Evolutionary conservation across 1,140 invertebrate species (phyloP), one percentile per base, ranked within the genome.

Genomic region (Micrasema minimum): DNA sequence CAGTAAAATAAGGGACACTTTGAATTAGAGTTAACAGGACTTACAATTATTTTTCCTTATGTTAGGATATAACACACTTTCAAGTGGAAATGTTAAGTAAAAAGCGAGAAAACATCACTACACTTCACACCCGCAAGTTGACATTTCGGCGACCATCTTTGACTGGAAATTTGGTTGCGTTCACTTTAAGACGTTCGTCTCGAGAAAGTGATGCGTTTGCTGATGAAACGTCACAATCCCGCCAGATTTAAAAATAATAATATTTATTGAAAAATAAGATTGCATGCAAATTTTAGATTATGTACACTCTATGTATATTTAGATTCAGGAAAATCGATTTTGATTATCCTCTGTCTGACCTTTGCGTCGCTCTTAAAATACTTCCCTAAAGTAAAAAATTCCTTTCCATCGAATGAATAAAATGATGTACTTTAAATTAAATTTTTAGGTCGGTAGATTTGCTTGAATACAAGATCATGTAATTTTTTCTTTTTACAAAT

Each of bases 101-200:
- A 43, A 62, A 62, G 37, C 41, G 10, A 23, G 18, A 68, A 68
- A 68, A 68, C 66, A 68, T 68, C 66, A 68, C 66, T 37, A 11
- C 11, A 51, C 26, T 14, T 18, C 41, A 26, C 51, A 68, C 46
- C 46, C 14, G 37, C 50, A 41, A 57, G 18, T 23, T 68, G 66
- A 68, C 66, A 57, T 68, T 57, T 68, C 31, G 41, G 66, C 46
- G 2, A 68, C 66, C 66, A 68, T 68, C 66, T 68, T 68, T 68
- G 66, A 68, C 51, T 45, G 66, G 53, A 38, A 57, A 10, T 45
- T 16, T 45, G 57, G 57, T 20, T 62, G 57, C 57, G 57, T 62
- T 62, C 20, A 38, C 38, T 43, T n/a, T 38, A 62, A 62, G 57
- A 62, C 53, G 53, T 0, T 37, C 53, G 53, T 57, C 53, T 57